Percentiles rank a stretch among this genome's conserved stretches.
These are phyloP conservation scores for Monopis laevigella DNA, from an alignment of 2,888 invertebrate species.

Conservation along the genomic window DNA sequence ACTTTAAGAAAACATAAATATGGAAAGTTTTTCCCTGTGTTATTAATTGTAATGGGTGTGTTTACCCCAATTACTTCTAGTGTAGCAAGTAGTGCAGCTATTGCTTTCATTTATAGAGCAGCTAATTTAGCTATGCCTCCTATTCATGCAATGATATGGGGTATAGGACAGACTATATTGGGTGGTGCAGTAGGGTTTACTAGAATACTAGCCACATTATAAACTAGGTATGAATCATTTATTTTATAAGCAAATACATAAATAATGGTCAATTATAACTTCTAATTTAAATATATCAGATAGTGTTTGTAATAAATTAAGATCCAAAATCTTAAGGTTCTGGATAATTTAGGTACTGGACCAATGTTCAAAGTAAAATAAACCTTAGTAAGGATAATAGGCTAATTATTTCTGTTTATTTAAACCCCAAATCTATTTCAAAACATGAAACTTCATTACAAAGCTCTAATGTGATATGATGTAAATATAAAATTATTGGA, in stretches of 20 bases:
- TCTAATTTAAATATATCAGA: not conserved
- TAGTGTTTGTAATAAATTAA: not conserved
- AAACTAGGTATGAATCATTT: conserved; percentile 31
- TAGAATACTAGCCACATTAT: conserved; percentile 91
- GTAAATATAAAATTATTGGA: no score
- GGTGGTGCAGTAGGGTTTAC: conserved; percentile 93
- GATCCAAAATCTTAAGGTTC: no score
- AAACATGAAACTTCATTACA: no score
- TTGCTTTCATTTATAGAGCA: conserved; percentile 93
- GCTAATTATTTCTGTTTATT: no score
- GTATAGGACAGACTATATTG: conserved; percentile 90
- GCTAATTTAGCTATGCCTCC: conserved; percentile 90
- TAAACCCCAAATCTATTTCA: no score
- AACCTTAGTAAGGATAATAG: no score
- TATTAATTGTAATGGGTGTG: conserved; percentile 90
- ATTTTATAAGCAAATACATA: not conserved
- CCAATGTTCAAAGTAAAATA: no score
- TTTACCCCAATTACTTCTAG: conserved; percentile 90
- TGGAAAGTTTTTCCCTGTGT: conserved; percentile 92
- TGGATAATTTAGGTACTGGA: no score
- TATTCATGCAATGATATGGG: conserved; percentile 93
- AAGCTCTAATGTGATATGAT: no score
- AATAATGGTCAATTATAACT: not conserved
- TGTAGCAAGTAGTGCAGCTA: conserved; percentile 88
- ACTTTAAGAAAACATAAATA: conserved; percentile 93